Percentiles rank a stretch among this genome's conserved stretches.
Evolutionary conservation across 2,113 vertebrate species (phyloP).

Genomic region (Puntigrus tetrazona): DNA sequence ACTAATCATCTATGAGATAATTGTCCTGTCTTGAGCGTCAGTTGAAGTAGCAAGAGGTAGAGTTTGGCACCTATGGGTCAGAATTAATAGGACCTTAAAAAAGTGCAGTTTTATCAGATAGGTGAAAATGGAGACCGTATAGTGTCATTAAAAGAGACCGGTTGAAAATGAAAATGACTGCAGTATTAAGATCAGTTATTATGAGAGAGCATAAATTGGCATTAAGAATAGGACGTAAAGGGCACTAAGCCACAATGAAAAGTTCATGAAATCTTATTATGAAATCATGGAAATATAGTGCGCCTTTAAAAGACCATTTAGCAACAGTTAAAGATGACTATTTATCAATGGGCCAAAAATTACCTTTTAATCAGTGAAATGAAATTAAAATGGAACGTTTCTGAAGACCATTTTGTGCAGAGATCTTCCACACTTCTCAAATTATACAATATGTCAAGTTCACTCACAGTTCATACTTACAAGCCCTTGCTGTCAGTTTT

Average conservation of each 20-base stretch:
- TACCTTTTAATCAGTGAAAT: background rate
- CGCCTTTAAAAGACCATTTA: conserved; percentile 20
- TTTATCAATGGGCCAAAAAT: background rate
- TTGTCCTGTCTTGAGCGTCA: background rate
- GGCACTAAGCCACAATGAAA: conserved; percentile 4
- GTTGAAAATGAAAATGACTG: background rate
- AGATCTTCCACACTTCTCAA: background rate
- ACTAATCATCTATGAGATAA: conserved; percentile 28
- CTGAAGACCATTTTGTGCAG: background rate
- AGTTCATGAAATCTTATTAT: background rate
- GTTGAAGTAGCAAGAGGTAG: background rate
- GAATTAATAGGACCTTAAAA: conserved; percentile 3
- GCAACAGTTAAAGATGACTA: background rate
- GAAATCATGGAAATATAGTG: background rate
- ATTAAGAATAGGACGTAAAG: background rate
- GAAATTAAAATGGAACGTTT: background rate
- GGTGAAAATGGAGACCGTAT: background rate
- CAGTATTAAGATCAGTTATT: background rate
- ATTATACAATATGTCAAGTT: background rate
- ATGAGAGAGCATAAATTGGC: background rate
- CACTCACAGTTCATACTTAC: background rate
- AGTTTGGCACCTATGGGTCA: conserved; percentile 1
- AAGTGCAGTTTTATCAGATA: background rate
- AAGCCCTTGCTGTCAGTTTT: background rate
- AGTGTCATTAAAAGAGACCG: conserved; percentile 1